phyloP scores from a whole-genome alignment of 2,113 vertebrate species.

The Hyperopisus bebe region DNA sequence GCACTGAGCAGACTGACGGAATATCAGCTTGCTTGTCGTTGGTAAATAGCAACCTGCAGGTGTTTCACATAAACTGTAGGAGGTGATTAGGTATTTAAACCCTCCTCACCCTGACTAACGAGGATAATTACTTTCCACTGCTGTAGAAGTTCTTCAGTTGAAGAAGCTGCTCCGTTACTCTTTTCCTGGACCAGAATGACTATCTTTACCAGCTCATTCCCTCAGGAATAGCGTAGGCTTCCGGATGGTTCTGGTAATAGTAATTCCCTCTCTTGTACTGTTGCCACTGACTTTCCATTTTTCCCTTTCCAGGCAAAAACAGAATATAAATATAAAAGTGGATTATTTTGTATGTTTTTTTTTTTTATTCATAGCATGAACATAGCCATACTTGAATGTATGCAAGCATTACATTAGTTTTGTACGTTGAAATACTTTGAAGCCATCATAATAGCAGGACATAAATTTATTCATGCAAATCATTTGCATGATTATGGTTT shows the following conservation, averaged over 20 bases:
- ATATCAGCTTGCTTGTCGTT: neutral
- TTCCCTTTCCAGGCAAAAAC: neutral
- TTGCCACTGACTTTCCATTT: neutral
- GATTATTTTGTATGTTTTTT: neutral
- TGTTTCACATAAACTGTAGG: constrained; percentile 2
- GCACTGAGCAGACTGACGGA: neutral
- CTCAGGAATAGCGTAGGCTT: neutral
- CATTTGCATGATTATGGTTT: neutral
- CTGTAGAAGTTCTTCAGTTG: neutral
- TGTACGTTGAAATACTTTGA: neutral
- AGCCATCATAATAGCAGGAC: neutral
- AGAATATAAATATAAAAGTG: neutral
- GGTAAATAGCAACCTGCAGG: neutral
- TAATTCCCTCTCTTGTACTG: neutral
- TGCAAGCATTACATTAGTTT: neutral
- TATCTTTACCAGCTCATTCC: neutral
- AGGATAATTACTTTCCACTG: neutral
- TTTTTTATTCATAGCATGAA: neutral
- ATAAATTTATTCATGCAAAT: neutral
- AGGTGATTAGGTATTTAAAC: neutral
- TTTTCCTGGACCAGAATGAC: neutral
- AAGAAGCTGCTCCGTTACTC: neutral
- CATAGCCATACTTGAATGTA: neutral
- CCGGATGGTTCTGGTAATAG: neutral
- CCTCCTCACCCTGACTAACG: neutral